Evolutionary conservation across 2,888 invertebrate genomes (phyloP).

Genomic region (Cephus nigrinus): DNA sequence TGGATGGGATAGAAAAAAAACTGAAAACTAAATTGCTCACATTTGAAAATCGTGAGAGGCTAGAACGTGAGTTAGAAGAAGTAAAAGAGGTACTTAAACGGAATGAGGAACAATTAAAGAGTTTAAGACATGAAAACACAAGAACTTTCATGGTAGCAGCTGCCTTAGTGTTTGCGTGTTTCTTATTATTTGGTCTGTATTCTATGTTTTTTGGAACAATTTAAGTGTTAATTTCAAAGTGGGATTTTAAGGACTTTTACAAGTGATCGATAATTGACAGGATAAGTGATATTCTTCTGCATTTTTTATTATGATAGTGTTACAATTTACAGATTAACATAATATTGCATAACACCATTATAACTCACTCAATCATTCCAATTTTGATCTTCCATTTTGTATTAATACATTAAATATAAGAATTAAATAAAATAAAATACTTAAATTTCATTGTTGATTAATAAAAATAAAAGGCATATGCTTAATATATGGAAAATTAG

Average conservation of each 20-base stretch:
- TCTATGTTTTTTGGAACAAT: conserved; percentile 33
- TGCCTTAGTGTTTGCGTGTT: conserved; percentile 48
- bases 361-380: not conserved
- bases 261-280: not conserved
- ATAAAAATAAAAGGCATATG: not conserved
- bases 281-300: not conserved
- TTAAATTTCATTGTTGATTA: not conserved
- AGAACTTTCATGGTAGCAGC: conserved; percentile 53
- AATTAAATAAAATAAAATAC: not conserved
- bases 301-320: not conserved
- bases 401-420: not conserved
- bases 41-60: conserved; percentile 48
- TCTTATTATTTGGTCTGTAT: conserved; percentile 51
- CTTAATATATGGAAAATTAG: not conserved
- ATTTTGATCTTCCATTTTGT: not conserved
- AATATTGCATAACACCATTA: not conserved
- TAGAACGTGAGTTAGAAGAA: conserved; percentile 53
- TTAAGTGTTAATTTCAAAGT: not conserved
- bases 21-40: conserved; percentile 46
- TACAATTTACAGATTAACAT: not conserved
- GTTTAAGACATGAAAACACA: conserved; percentile 51
- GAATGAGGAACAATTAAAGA: conserved; percentile 48
- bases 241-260: not conserved
- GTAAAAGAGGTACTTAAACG: conserved; percentile 47
- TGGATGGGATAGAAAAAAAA: conserved; percentile 49